phyloP scores from a whole-genome alignment of 2,113 vertebrate genomes.

The Passer montanus region DNA sequence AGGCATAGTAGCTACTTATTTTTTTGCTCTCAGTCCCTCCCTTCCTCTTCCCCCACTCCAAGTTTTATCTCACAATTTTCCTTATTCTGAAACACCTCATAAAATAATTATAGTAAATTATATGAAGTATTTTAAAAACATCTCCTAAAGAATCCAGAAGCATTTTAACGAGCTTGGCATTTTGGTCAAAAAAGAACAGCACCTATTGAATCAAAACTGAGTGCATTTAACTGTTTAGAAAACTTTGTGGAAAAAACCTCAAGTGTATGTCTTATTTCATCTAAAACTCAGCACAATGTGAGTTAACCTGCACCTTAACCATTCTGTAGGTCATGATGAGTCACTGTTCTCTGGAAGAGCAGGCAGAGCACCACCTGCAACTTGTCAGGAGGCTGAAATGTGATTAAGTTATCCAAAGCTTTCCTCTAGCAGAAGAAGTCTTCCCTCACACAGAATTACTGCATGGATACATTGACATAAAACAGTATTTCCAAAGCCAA shows the following conservation, averaged over 20 bases:
- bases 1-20: not conserved
- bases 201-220: not conserved
- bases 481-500: not conserved
- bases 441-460: not conserved
- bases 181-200: not conserved
- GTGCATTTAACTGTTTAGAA: not conserved
- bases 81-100: not conserved
- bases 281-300: not conserved
- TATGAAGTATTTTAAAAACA: not conserved
- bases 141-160: not conserved
- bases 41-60: not conserved
- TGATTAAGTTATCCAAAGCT: not conserved
- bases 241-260: not conserved
- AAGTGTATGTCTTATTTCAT: not conserved
- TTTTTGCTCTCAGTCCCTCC: not conserved
- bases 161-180: not conserved
- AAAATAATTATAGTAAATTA: not conserved
- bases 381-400: not conserved
- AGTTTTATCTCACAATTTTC: not conserved
- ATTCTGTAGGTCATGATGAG: not conserved
- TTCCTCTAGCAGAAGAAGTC: not conserved
- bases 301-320: not conserved
- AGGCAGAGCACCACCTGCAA: not conserved
- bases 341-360: not conserved
- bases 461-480: not conserved